These are phyloP conservation scores for Lerista edwardsae DNA, from an alignment of 2,797 vertebrate genomes.

Conservation along the genomic window DNA sequence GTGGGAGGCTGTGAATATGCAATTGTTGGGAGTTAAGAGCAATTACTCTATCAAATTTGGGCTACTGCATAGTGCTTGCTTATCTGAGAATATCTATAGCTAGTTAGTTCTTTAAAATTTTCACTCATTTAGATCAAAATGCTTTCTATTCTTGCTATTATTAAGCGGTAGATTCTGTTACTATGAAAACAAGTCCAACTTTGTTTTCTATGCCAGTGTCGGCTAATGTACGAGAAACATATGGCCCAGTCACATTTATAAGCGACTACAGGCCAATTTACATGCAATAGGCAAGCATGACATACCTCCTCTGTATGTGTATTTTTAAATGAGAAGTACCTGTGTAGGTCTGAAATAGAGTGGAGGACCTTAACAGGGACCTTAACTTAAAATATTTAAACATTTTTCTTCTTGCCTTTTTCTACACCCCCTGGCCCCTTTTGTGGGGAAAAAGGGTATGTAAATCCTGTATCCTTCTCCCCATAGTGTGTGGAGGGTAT, in stretches of 20 bases:
- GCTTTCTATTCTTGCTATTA: conserved; percentile 66
- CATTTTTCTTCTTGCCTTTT: no score
- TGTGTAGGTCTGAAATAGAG: no score
- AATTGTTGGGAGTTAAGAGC: conserved; percentile 36
- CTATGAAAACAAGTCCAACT: conserved; percentile 74
- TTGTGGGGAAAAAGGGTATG: no score
- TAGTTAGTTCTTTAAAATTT: background rate
- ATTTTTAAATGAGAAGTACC: no score
- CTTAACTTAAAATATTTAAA: no score
- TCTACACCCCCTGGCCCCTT: background rate
- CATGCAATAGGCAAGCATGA: background rate
- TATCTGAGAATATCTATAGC: background rate
- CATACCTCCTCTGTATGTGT: no score
- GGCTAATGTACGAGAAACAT: conserved; percentile 77
- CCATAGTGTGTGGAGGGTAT: no score
- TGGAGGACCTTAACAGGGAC: no score
- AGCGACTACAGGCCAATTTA: conserved; percentile 64
- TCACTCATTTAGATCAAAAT: conserved; percentile 53
- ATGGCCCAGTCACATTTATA: conserved; percentile 76
- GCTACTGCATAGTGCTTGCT: background rate
- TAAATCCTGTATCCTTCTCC: no score
- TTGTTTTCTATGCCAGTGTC: conserved; percentile 75
- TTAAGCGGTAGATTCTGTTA: conserved; percentile 68
- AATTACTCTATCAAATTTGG: conserved; percentile 35
- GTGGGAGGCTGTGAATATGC: no score